Conservation (phyloP, 1,140 invertebrate genomes). For the Rhopalosiphum maidis region DNA sequence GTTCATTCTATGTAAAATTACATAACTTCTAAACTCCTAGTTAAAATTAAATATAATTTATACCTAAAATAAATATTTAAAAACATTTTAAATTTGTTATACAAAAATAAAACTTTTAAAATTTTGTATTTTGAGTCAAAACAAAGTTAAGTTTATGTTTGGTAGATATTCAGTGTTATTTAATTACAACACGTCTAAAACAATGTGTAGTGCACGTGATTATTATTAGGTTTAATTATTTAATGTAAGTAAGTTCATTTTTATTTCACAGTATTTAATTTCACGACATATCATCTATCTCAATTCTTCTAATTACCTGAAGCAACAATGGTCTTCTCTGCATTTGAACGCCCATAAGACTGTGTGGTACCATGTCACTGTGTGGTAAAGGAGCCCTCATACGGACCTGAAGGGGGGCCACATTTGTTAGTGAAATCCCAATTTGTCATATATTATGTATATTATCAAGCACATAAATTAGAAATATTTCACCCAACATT, state of each 20-base stretch:
- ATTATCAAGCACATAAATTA: conserved; percentile 19
- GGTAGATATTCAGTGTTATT: neutral
- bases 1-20: neutral
- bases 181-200: conserved; percentile 29
- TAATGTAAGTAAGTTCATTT: neutral
- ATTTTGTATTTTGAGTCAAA: conserved; percentile 42
- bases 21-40: neutral
- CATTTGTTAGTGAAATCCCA: conserved; percentile 54
- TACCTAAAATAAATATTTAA: neutral
- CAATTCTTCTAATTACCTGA: conserved; percentile 69
- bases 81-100: neutral
- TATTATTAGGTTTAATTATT: conserved; percentile 36
- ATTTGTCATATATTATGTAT: conserved; percentile 23
- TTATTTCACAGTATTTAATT: conserved; percentile 44
- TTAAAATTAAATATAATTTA: neutral
- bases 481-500: conserved; percentile 12
- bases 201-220: conserved; percentile 41
- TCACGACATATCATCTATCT: conserved; percentile 40
- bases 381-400: conserved; percentile 48
- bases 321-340: conserved; percentile 73
- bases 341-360: conserved; percentile 41
- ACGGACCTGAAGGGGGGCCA: conserved; percentile 57
- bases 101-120: neutral
- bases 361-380: conserved; percentile 31
- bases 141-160: conserved; percentile 40